Base-by-base conservation (phyloP, 1,140 invertebrate genomes). In the Pollicipes pollicipes region DNA sequence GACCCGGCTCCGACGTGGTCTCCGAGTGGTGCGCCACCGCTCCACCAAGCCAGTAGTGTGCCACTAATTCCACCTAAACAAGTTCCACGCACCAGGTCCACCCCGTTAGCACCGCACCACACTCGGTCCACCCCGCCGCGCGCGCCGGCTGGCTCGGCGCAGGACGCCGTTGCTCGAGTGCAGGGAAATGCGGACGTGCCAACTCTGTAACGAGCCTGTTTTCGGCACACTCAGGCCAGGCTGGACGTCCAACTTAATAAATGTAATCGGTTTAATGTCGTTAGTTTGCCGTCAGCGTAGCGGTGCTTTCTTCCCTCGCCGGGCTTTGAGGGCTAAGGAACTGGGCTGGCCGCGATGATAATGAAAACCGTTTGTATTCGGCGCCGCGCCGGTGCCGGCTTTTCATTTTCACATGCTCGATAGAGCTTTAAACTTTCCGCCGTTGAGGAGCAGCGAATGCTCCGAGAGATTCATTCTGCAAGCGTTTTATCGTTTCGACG, bases 351-450 rank as follows among this genome's bases (percentile, higher is more conserved):
- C 13, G 2, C 45, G 8, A 58, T 21, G 45, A 58, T 58, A 58
- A 58, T 58, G 45, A 58, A 2, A 58, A 58, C 17, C 45, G 45
- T 58, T 58, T 58, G 45, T 58, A 58, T 58, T 58, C 45, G 45
- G 45, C 21, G 21, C 45, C 45, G 45, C 2, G 2, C 24, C 45
- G 45, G 13, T 10, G 45, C 45, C 45, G 45, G 45, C 45, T 58
- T 58, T 58, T 58, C 45, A 58, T 58, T 58, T 58, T 58, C 45
- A 58, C 45, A 58, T 58, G 45, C 45, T 58, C 45, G 45, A 58
- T 58, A 58, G 45, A 58, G 45, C 24, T 58, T 58, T 58, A 58
- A 58, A 58, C 45, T 58, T 58, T 58, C 13, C 13, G 21, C 17
- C 45, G 24, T 58, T 58, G 45, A 58, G 24, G 45, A 58, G 45